Evolutionary conservation across 2,797 vertebrate species (phyloP).

Genomic region (Megalops cyprinoides): DNA sequence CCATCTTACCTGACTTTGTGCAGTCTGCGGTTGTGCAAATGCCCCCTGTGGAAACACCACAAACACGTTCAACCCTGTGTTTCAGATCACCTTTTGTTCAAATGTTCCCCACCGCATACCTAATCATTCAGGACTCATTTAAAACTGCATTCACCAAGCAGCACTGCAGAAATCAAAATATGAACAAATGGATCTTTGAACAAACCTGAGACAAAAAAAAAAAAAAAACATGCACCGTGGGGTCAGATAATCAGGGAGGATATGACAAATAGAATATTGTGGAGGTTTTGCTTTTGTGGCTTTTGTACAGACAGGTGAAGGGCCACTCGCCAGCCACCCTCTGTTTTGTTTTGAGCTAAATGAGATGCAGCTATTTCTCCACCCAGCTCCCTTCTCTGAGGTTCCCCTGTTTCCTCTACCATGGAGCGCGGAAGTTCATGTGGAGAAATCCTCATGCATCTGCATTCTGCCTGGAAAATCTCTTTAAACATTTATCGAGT

Average conservation of each 20-base stretch:
- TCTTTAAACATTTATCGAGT: constrained; percentile 36
- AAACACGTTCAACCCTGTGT: constrained; percentile 5
- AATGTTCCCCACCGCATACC: background rate
- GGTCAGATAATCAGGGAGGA: background rate
- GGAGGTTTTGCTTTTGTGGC: background rate
- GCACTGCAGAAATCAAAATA: background rate
- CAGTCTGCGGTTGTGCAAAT: constrained; percentile 91
- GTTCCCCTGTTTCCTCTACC: background rate
- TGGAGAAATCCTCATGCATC: constrained; percentile 22
- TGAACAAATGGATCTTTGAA: background rate
- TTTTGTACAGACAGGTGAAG: background rate
- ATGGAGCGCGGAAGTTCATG: background rate
- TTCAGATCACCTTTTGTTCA: background rate
- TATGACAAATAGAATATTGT: background rate
- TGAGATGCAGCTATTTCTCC: background rate
- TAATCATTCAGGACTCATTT: background rate
- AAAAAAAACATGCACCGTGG: background rate
- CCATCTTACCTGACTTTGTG: constrained; percentile 88
- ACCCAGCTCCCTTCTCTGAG: background rate
- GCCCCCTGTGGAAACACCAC: constrained; percentile 73
- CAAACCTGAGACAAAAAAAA: background rate
- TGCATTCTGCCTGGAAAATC: constrained; percentile 25
- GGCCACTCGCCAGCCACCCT: background rate
- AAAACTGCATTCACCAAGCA: background rate
- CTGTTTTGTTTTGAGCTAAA: constrained; percentile 3